phyloP scores from a whole-genome alignment of 2,113 vertebrate genomes.

The Fregetta grallaria region DNA sequence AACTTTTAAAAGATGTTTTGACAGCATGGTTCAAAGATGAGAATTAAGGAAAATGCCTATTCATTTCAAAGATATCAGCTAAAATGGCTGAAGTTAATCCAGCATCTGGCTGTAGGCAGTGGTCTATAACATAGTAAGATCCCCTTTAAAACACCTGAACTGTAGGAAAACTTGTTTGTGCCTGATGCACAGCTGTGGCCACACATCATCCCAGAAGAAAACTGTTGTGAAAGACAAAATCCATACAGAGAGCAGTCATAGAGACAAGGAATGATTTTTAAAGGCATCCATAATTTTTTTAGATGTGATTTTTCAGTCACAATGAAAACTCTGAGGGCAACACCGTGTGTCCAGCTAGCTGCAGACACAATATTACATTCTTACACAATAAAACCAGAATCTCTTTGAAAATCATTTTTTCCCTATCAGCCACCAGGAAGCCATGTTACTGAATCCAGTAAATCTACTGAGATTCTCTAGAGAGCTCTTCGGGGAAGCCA shows the following conservation, averaged over 20 bases:
- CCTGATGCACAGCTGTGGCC: background rate
- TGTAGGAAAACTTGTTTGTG: background rate
- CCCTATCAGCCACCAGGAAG: background rate
- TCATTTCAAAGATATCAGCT: background rate
- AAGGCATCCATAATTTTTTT: background rate
- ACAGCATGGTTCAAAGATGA: background rate
- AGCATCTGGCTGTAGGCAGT: background rate
- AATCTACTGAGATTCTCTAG: background rate
- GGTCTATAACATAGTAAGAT: background rate
- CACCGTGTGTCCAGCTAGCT: background rate
- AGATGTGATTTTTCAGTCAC: background rate
- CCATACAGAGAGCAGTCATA: background rate
- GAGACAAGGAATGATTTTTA: background rate
- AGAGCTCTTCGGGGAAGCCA: background rate
- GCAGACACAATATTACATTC: background rate
- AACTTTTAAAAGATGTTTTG: background rate
- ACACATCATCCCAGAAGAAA: background rate
- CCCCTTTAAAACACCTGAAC: background rate
- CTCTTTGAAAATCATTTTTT: background rate
- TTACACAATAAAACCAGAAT: background rate
- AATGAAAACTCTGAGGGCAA: background rate
- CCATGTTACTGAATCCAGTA: background rate
- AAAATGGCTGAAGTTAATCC: background rate
- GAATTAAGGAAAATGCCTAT: background rate
- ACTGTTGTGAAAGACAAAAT: background rate